These are phyloP conservation scores for Conopomorpha cramerella DNA, from an alignment of 1,140 invertebrate genomes.

Conservation along the genomic window DNA sequence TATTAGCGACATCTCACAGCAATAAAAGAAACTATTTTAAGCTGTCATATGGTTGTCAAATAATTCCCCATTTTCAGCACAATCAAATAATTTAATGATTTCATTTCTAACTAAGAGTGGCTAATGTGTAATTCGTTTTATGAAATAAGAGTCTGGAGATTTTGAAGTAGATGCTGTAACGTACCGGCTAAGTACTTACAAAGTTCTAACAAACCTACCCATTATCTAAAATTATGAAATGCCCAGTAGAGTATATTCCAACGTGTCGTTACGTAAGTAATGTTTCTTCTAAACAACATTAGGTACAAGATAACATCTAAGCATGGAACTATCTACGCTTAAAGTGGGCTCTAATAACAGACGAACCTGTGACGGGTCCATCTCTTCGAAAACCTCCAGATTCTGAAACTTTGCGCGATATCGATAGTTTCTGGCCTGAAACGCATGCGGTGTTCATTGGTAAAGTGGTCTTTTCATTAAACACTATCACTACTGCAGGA, in stretches of 20 bases:
- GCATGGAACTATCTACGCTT: background rate
- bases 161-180: constrained; percentile 33
- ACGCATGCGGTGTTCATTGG: no score
- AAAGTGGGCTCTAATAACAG: no score
- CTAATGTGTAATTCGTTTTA: no score
- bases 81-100: no score
- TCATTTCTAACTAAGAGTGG: no score
- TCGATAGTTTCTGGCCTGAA: constrained; percentile 37
- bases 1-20: no score
- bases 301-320: background rate
- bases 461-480: no score
- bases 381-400: constrained; percentile 43
- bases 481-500: no score
- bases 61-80: no score
- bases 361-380: constrained; percentile 41
- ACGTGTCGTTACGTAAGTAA: background rate
- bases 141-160: constrained; percentile 30
- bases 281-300: no score
- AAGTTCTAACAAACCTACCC: background rate
- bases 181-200: background rate
- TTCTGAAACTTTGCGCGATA: constrained; percentile 7
- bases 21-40: no score
- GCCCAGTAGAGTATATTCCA: constrained; percentile 5
- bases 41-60: no score
- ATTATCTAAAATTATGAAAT: constrained; percentile 3